phyloP scores from a whole-genome alignment of 2,113 vertebrate genomes.

The Pungitius pungitius region DNA sequence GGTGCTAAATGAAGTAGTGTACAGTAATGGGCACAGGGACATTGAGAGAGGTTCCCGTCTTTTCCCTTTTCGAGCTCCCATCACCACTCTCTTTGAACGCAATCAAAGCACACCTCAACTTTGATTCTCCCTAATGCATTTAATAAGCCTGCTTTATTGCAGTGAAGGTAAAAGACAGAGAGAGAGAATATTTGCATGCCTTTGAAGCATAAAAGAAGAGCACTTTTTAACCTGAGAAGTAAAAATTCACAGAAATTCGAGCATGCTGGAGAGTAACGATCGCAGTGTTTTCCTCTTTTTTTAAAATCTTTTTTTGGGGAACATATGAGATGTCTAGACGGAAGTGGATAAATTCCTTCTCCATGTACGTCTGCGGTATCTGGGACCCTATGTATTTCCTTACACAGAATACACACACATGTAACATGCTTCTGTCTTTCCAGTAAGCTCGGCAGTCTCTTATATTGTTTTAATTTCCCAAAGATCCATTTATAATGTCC shows the following conservation, averaged over 20 bases:
- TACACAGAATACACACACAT: background rate
- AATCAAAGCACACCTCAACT: constrained; percentile 74
- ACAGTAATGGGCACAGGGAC: constrained; percentile 82
- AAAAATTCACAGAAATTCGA: constrained; percentile 50
- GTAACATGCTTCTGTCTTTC: constrained; percentile 6
- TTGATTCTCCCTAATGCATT: constrained; percentile 78
- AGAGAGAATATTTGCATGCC: constrained; percentile 72
- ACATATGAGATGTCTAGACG: constrained; percentile 38
- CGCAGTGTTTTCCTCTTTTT: constrained; percentile 36
- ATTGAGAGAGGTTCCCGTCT: constrained; percentile 68
- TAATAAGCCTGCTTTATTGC: constrained; percentile 77
- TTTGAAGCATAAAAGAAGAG: constrained; percentile 76
- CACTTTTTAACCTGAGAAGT: constrained; percentile 66
- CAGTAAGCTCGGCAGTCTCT: constrained; percentile 25
- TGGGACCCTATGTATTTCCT: constrained; percentile 15
- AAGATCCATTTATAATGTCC: constrained; percentile 58
- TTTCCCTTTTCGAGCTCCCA: constrained; percentile 54
- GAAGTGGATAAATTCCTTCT: constrained; percentile 37
- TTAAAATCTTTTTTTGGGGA: constrained; percentile 10
- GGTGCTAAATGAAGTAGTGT: constrained; percentile 87
- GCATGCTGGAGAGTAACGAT: constrained; percentile 61
- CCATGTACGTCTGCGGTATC: constrained; percentile 27
- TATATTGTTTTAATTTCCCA: constrained; percentile 54
- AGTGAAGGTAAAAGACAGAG: constrained; percentile 61
- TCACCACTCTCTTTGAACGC: constrained; percentile 63